Conservation (phyloP, 2,113 vertebrate genomes). For the Benitochromis conjunctus region DNA sequence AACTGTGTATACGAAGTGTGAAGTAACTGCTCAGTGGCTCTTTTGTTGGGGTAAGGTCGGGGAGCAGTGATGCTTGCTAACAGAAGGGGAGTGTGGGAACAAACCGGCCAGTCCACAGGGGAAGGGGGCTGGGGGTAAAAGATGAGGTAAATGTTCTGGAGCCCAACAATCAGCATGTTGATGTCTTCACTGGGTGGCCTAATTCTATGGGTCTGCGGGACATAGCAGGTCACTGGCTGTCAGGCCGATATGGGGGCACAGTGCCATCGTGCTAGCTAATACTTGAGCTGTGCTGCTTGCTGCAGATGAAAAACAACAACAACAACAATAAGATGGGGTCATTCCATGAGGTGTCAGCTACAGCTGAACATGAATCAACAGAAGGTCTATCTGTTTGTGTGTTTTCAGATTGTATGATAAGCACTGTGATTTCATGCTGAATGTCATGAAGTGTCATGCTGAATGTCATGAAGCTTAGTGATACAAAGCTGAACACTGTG, state of each 20-base stretch:
- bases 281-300: background rate
- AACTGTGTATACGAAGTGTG: slow-evolving; percentile 19
- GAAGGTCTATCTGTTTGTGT: background rate
- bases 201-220: slow-evolving; percentile 33
- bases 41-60: slow-evolving; percentile 46
- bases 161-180: slow-evolving; percentile 64
- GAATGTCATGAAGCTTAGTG: background rate
- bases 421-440: background rate
- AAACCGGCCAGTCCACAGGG: slow-evolving; percentile 25
- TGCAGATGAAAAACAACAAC: slow-evolving; percentile 1
- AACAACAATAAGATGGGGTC: slow-evolving; percentile 35
- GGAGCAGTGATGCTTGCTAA: slow-evolving; percentile 42
- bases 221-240: slow-evolving; percentile 21
- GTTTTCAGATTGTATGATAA: background rate
- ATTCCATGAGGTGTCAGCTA: slow-evolving; percentile 24
- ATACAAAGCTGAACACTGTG: background rate
- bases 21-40: slow-evolving; percentile 56
- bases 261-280: background rate
- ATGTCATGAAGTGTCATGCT: background rate
- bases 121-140: slow-evolving; percentile 45
- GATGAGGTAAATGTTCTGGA: slow-evolving; percentile 61
- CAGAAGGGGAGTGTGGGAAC: slow-evolving; percentile 63
- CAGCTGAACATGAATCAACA: slow-evolving; percentile 8
- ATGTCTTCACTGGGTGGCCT: slow-evolving; percentile 64
- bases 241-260: background rate